Evolutionary conservation across 2,888 invertebrate species (phyloP).

Genomic region (Lymantria monacha): DNA sequence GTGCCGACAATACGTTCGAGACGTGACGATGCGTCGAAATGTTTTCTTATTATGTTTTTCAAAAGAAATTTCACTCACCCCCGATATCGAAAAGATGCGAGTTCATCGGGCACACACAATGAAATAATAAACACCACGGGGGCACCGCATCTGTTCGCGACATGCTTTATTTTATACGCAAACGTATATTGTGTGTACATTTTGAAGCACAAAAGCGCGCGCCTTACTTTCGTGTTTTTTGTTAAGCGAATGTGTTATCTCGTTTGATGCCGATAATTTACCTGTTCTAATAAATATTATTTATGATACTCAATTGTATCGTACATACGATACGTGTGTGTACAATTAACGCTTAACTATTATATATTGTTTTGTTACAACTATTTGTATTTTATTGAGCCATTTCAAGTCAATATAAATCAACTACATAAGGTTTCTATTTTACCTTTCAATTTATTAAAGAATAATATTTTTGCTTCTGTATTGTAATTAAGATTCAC

Average conservation of each 20-base stretch:
- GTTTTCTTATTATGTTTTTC: conserved; percentile 28
- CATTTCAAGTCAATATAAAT: too few species aligned
- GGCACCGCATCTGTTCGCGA: conserved; percentile 34
- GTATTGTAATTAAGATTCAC: too few species aligned
- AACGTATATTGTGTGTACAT: conserved; percentile 31
- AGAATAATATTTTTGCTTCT: too few species aligned
- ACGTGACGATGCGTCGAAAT: conserved; percentile 26
- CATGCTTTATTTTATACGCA: conserved; percentile 36
- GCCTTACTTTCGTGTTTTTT: not conserved
- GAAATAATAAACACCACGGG: conserved; percentile 52
- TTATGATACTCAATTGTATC: too few species aligned
- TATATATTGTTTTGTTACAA: too few species aligned
- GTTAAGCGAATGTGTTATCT: not conserved
- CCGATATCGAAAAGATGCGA: conserved; percentile 29
- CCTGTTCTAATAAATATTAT: not conserved
- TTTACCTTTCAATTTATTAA: too few species aligned
- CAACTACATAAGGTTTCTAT: too few species aligned
- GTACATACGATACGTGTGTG: too few species aligned
- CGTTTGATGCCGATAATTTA: not conserved
- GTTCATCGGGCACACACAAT: conserved; percentile 45
- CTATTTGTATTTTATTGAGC: too few species aligned
- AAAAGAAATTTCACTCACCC: conserved; percentile 34
- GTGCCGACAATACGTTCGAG: conserved; percentile 18
- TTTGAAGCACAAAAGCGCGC: conserved; percentile 2
- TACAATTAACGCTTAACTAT: too few species aligned